phyloP scores from a whole-genome alignment of 2,797 vertebrate species.

The Acanthopagrus latus region DNA sequence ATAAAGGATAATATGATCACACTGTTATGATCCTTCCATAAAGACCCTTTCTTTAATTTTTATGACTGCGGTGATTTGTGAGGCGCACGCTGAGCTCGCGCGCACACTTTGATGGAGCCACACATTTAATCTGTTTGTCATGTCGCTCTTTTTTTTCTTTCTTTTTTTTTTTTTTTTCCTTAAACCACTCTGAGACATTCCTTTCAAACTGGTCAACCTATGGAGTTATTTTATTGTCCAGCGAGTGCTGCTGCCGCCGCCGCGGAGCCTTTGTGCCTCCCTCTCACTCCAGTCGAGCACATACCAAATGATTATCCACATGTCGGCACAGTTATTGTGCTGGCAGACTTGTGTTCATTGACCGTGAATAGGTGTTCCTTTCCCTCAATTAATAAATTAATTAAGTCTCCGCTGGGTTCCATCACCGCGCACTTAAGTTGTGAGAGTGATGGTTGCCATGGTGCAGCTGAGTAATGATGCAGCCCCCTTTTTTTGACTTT shows the following conservation, averaged over 20 bases:
- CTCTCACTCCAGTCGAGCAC: slow-evolving; percentile 40
- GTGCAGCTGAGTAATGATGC: slow-evolving; percentile 56
- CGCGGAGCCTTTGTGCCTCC: slow-evolving; percentile 66
- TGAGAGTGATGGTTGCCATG: slow-evolving; percentile 74
- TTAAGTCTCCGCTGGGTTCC: slow-evolving; percentile 62
- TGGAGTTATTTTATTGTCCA: slow-evolving; percentile 65
- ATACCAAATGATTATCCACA: slow-evolving; percentile 66
- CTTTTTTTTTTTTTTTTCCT: slow-evolving; percentile 8
- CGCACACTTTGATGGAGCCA: slow-evolving; percentile 42
- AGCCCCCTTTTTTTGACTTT: slow-evolving; percentile 48
- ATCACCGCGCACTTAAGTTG: slow-evolving; percentile 49
- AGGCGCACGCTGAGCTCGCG: not conserved
- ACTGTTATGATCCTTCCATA: too few relatives aligned
- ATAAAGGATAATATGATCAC: not conserved
- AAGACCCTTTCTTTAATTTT: too few relatives aligned
- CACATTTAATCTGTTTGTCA: slow-evolving; percentile 53
- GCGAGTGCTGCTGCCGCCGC: slow-evolving; percentile 27
- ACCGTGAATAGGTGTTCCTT: slow-evolving; percentile 65
- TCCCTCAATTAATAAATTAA: slow-evolving; percentile 71
- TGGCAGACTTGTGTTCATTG: slow-evolving; percentile 55
- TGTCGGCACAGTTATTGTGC: slow-evolving; percentile 62
- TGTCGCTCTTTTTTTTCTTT: slow-evolving; percentile 43
- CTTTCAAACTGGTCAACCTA: slow-evolving; percentile 59
- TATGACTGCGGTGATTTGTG: not conserved
- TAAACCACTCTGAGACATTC: slow-evolving; percentile 64